Base-by-base conservation (phyloP, 2,797 vertebrate species). In the Pogonophryne albipinna region DNA sequence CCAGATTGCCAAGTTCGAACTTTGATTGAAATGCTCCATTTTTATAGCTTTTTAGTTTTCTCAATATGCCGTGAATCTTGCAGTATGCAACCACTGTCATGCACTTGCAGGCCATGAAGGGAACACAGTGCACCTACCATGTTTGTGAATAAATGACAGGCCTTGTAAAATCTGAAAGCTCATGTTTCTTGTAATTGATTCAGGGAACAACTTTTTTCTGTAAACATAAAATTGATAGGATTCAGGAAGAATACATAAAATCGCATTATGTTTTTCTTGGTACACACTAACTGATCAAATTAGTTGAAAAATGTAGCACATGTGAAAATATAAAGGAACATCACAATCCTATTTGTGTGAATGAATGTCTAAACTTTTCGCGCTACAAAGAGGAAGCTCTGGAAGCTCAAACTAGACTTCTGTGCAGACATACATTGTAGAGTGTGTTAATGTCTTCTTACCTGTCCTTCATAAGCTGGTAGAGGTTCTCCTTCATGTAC, bases 401-500 rank as follows among this genome's bases (percentile, higher is more conserved):
- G 63, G 17, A 19, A 41, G 13, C 20, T 49, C 17, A 58, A 63
- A 60, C 44, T 34, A 14, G 0, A 16, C 16, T 27, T 51, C 7
- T 34, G 4, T 42, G 4, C 20, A 76, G 20, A 63, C 3, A 38
- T 75, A 10, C 20, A 56, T 17, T 41, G 41, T 13, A 9, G 60
- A 45, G 4, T 61, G 66, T 38, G 19, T n/a, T 4, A 65, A 51
- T 16, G 0, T 71, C 17, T 17, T 78, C 91, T 78, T 95, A 99
- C 98, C 98, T 97, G 92, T 99, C 97, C 90, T 98, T 99, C 98
- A 99, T 99, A 62, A 99, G 95, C 86, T 99, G 98, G 90, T 99
- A 99, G 55, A 99, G 97, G 78, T 99, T 99, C 91, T 99, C 98
- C 93, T 99, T 99, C 98, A 99, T 99, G 87, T 99, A 99, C 86